Percentiles rank a stretch among this genome's conserved stretches.
Evolutionary conservation across 1,140 invertebrate genomes (phyloP).

Genomic region (Anoplolepis gracilipes): DNA sequence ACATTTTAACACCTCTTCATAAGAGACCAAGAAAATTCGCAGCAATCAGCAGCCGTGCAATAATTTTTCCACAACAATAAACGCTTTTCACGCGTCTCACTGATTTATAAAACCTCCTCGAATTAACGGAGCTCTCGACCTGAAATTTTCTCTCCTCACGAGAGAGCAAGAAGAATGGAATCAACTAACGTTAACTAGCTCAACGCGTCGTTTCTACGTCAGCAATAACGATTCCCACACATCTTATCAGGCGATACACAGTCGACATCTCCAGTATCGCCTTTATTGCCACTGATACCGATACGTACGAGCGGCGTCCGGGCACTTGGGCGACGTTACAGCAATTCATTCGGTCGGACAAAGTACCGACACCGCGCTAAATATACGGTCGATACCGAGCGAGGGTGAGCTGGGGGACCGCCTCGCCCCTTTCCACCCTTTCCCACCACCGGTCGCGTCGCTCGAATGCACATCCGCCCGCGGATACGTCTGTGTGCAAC

Average conservation of each 20-base stretch:
- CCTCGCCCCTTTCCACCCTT: neutral
- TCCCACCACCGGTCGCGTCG: conserved; percentile 14
- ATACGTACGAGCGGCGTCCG: conserved; percentile 61
- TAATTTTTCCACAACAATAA: neutral
- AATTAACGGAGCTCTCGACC: conserved; percentile 20
- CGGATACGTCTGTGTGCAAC: neutral
- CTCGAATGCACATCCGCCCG: neutral
- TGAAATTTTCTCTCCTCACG: conserved; percentile 8
- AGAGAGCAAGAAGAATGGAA: conserved; percentile 21
- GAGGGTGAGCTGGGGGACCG: conserved; percentile 40
- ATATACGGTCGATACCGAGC: conserved; percentile 77
- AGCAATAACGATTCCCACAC: conserved; percentile 66
- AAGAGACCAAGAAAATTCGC: neutral
- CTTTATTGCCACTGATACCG: conserved; percentile 73
- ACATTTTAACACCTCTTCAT: too few relatives aligned
- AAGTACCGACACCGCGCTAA: conserved; percentile 80
- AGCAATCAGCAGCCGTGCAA: neutral
- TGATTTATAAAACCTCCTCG: neutral
- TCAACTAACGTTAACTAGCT: neutral
- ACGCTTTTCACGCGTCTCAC: neutral
- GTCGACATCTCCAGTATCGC: conserved; percentile 63
- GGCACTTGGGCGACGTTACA: conserved; percentile 64
- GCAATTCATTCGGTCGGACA: conserved; percentile 79
- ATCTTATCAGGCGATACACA: too few relatives aligned
- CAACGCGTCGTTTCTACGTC: conserved; percentile 2